Evolutionary conservation across 2,113 vertebrate genomes (phyloP).

Genomic region (Strigops habroptila): DNA sequence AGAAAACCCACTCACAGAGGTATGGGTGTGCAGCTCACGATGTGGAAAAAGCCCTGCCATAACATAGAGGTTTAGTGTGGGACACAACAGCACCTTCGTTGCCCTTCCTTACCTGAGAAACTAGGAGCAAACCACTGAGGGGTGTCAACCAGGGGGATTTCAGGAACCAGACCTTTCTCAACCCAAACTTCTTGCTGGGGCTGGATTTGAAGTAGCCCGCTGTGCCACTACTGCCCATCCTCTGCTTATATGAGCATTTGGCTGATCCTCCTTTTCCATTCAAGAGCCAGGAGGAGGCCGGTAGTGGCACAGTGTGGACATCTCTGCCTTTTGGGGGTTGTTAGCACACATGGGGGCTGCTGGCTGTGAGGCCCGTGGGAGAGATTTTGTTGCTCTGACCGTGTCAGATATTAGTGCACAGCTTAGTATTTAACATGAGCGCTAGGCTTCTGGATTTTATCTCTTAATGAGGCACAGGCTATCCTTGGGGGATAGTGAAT

Average conservation of each 20-base stretch:
- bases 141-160: fast-evolving
- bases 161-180: not conserved
- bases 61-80: not conserved
- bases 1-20: not conserved
- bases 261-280: not conserved
- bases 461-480: conserved; percentile 30
- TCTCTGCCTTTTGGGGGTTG: not conserved
- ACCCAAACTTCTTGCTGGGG: fast-evolving
- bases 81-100: not conserved
- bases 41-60: not conserved
- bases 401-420: not conserved
- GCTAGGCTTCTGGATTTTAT: conserved; percentile 6
- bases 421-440: not conserved
- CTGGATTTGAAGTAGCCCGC: fast-evolving
- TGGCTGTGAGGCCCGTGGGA: fast-evolving
- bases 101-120: not conserved
- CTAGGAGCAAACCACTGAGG: not conserved
- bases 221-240: fast-evolving
- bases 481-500: not conserved
- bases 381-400: not conserved
- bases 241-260: fast-evolving
- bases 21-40: not conserved
- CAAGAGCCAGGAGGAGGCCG: not conserved
- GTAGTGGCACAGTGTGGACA: not conserved
- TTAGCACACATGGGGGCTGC: not conserved